phyloP scores from a whole-genome alignment of 2,797 vertebrate genomes.

The Crenichthys baileyi region DNA sequence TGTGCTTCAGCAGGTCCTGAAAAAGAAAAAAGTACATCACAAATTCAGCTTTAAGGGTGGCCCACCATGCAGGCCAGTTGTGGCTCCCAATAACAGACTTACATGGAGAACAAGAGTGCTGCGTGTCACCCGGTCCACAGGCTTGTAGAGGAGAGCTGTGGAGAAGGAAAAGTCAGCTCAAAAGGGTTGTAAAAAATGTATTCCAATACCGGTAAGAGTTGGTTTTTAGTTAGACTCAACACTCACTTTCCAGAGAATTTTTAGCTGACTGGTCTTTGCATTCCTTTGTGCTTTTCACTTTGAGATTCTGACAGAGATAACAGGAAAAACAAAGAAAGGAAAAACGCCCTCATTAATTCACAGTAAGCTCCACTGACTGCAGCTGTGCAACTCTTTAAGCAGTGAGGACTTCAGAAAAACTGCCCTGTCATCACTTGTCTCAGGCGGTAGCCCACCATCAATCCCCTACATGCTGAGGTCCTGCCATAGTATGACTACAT shows the following conservation, averaged over 20 bases:
- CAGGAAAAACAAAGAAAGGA: conserved; percentile 25
- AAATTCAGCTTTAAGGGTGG: conserved; percentile 2
- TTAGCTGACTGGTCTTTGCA: conserved; percentile 91
- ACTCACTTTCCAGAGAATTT: conserved; percentile 96
- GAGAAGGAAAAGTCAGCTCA: conserved; percentile 50
- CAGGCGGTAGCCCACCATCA: conserved; percentile 59
- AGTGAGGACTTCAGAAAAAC: conserved; percentile 30
- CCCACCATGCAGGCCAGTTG: neutral
- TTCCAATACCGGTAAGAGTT: neutral
- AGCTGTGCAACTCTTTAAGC: conserved; percentile 21
- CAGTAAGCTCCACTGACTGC: conserved; percentile 28
- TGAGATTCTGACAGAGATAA: conserved; percentile 86
- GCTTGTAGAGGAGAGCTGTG: conserved; percentile 95
- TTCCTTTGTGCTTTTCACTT: conserved; percentile 92
- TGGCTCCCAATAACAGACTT: conserved; percentile 69
- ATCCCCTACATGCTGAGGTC: conserved; percentile 29
- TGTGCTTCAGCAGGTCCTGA: conserved; percentile 97
- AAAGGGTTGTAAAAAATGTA: conserved; percentile 1
- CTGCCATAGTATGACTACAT: conserved; percentile 64
- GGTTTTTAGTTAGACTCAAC: conserved; percentile 28
- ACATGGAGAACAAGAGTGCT: conserved; percentile 97
- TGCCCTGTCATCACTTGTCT: conserved; percentile 63
- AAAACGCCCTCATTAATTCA: conserved; percentile 34
- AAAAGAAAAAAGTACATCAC: conserved; percentile 18
- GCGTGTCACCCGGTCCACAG: conserved; percentile 96